phyloP scores from a whole-genome alignment of 2,797 vertebrate genomes.

The Botia almorhae region DNA sequence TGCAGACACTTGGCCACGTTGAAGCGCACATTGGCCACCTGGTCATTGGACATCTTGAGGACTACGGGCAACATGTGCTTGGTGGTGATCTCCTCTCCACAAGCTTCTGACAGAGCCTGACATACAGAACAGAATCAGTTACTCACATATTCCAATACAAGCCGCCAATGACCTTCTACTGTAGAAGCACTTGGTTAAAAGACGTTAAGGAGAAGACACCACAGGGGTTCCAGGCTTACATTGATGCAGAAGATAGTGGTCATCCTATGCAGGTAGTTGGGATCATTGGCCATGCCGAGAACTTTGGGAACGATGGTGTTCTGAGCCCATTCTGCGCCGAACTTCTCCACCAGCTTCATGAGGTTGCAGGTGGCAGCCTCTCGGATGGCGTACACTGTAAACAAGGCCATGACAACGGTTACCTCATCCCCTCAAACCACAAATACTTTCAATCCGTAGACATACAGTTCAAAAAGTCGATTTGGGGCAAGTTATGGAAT shows the following conservation, averaged over 20 bases:
- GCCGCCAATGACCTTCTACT: neutral
- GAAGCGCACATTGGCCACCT: slow-evolving; percentile 93
- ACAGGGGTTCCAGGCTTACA: slow-evolving; percentile 74
- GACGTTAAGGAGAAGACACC: neutral
- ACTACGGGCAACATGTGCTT: slow-evolving; percentile 93
- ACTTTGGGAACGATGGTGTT: slow-evolving; percentile 92
- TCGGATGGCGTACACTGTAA: slow-evolving; percentile 87
- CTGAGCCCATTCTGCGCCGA: slow-evolving; percentile 91
- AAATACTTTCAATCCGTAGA: neutral
- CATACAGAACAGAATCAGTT: neutral
- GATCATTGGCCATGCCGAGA: slow-evolving; percentile 89
- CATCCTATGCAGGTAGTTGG: slow-evolving; percentile 93
- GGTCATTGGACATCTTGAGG: slow-evolving; percentile 91
- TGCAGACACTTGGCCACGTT: slow-evolving; percentile 92
- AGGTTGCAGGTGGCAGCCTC: slow-evolving; percentile 91
- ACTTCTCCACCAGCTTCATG: slow-evolving; percentile 92
- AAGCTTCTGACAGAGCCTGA: slow-evolving; percentile 87
- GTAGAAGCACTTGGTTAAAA: neutral
- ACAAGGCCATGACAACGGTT: neutral
- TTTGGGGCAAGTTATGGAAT: too few relatives aligned
- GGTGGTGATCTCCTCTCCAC: slow-evolving; percentile 90
- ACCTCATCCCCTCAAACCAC: too few relatives aligned
- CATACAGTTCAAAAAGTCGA: neutral
- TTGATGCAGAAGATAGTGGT: slow-evolving; percentile 94
- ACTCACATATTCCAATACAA: neutral